phyloP scores from a whole-genome alignment of 1,140 invertebrate genomes.

The Thereuonema tuberculata region DNA sequence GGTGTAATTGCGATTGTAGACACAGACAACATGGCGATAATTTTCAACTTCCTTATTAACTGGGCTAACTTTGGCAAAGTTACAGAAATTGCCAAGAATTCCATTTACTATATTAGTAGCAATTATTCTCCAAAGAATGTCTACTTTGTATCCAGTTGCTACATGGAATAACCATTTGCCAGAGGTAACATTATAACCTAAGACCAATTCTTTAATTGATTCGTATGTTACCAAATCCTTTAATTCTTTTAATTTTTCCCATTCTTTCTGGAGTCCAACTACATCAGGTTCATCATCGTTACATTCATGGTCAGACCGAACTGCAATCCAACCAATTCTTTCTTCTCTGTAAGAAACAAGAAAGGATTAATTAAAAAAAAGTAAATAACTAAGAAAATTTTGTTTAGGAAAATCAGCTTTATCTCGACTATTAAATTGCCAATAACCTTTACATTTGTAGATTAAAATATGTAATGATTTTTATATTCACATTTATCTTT shows the following conservation, averaged over 20 bases:
- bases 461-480: too few species aligned
- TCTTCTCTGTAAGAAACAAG: neutral
- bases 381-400: too few species aligned
- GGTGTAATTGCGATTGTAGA: slow-evolving; percentile 18
- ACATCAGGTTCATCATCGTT: neutral
- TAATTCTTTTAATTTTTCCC: neutral
- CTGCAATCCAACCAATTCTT: neutral
- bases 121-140: neutral
- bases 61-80: neutral
- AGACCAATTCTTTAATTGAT: neutral
- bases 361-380: too few species aligned
- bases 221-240: neutral
- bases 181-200: neutral
- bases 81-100: neutral
- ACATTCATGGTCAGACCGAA: neutral
- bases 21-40: slow-evolving; percentile 14
- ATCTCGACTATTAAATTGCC: too few species aligned
- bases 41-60: neutral
- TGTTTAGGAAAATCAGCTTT: too few species aligned
- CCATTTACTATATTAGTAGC: neutral
- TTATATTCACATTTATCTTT: too few species aligned
- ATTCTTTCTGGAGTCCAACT: neutral
- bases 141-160: neutral
- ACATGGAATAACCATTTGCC: slow-evolving; percentile 1
- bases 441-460: too few species aligned